Evolutionary conservation across 2,113 vertebrate species (phyloP), one percentile per base, ranked within the genome.

Genomic region (Campylomormyrus tamandua): DNA sequence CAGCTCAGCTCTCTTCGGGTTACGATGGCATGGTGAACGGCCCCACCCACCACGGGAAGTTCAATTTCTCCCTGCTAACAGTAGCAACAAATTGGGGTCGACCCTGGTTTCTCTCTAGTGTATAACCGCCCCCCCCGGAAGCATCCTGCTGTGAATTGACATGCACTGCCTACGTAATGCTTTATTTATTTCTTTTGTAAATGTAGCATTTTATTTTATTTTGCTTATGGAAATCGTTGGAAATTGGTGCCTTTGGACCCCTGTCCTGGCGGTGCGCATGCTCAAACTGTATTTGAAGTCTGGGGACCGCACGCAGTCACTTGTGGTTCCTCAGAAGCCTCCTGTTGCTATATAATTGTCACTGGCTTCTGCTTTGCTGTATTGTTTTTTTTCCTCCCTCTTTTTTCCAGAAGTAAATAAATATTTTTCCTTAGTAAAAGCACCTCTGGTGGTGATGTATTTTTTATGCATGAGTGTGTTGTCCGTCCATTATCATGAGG

Each of bases 391-490:
- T 77, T n/a, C 27, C 62, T n/a, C 39, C 66, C 48, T 27, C 53
- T 91, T 89, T 85, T 53, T 45, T 52, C 45, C 49, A 84, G 49
- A 91, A 89, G 86, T 80, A 90, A 90, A 90, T 90, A 90, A 90
- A 90, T 90, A 89, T 90, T 90, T 83, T 90, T 90, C 50, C 84
- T 50, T 74, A 89, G 89, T 89, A 90, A 89, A 91, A 87, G 80
- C 62, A 87, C 52, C 31, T 19, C n/a, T 80, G 74, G 35, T 35
- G 27, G 74, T 80, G 31, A 17, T 24, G 46, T 31, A 70, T 21
- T 48, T 74, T 10, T 83, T 89, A 46, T 31, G 15, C 70, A 66
- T 42, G 49, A 35, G 31, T 24, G 45, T 35, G 31, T 45, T 8
- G 1, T 39, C 24, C 53, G 46, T 48, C 19, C 5, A 45, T 84